Percentiles rank a stretch among this genome's conserved stretches.
Conservation (phyloP, 2,888 invertebrate species). For the Heterodera filipjevi region DNA sequence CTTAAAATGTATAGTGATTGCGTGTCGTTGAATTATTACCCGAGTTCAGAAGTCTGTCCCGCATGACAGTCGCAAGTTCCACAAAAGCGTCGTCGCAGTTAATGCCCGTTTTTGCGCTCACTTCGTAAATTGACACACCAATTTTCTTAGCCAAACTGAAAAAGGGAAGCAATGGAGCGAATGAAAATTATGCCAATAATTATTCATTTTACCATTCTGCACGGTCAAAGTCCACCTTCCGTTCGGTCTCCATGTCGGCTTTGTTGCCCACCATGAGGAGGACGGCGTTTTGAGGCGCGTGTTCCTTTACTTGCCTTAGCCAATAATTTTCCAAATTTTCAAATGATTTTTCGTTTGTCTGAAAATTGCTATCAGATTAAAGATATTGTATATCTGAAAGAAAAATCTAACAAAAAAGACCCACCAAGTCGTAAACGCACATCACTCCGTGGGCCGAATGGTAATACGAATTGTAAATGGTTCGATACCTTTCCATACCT, state of each 20-base stretch:
- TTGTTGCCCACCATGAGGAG: slow-evolving; percentile 65
- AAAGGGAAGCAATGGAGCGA: slow-evolving; percentile 2
- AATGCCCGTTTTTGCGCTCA: slow-evolving; percentile 65
- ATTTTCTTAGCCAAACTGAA: slow-evolving; percentile 57
- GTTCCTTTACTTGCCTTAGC: slow-evolving; percentile 61
- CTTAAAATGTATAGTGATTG: too few relatives aligned
- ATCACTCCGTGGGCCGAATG: slow-evolving; percentile 66
- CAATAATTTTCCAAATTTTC: slow-evolving; percentile 65
- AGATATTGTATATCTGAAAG: too few relatives aligned
- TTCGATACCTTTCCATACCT: slow-evolving; percentile 45
- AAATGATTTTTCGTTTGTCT: slow-evolving; percentile 59
- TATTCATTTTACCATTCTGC: slow-evolving; percentile 50
- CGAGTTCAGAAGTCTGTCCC: slow-evolving; percentile 57
- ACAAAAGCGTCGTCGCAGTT: slow-evolving; percentile 64
- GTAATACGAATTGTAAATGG: slow-evolving; percentile 66
- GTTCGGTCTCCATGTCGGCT: slow-evolving; percentile 62
- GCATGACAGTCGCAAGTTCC: slow-evolving; percentile 62
- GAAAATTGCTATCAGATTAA: background rate
- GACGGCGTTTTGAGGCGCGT: slow-evolving; percentile 65
- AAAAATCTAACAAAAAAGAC: too few relatives aligned
- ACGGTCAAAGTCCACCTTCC: slow-evolving; percentile 61
- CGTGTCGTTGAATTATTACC: too few relatives aligned
- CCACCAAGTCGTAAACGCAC: slow-evolving; percentile 63
- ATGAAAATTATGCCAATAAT: too few relatives aligned
- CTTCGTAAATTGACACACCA: slow-evolving; percentile 65